Evolutionary conservation across 2,113 vertebrate genomes (phyloP).

Genomic region (Melanerpes formicivorus): DNA sequence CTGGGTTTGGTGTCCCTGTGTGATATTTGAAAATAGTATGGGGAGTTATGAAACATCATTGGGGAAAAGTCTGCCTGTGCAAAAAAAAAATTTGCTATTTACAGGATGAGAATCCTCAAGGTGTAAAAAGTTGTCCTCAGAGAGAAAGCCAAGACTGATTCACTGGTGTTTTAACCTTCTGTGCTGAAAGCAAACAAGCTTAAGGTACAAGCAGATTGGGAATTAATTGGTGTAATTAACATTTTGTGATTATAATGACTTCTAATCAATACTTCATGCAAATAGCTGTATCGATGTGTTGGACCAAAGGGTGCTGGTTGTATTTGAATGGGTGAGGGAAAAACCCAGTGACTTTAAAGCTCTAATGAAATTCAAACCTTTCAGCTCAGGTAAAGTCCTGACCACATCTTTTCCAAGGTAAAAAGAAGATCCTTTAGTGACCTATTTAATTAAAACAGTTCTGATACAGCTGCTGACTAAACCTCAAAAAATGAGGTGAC

Average conservation of each 20-base stretch:
- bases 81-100: not conserved
- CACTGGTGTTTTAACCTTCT: slow-evolving; percentile 92
- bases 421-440: slow-evolving; percentile 53
- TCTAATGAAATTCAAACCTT: slow-evolving; percentile 80
- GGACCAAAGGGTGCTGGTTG: slow-evolving; percentile 81
- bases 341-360: slow-evolving; percentile 56
- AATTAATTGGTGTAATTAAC: slow-evolving; percentile 99
- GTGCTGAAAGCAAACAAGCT: slow-evolving; percentile 82
- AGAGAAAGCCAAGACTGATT: slow-evolving; percentile 83
- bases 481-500: not conserved
- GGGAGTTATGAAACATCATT: not conserved
- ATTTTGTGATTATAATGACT: slow-evolving; percentile 96
- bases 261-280: slow-evolving; percentile 93
- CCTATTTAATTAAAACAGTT: slow-evolving; percentile 56
- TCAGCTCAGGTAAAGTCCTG: slow-evolving; percentile 77
- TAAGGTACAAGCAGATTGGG: slow-evolving; percentile 89
- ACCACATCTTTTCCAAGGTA: slow-evolving; percentile 70
- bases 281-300: slow-evolving; percentile 87
- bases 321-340: slow-evolving; percentile 80
- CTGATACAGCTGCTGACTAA: slow-evolving; percentile 37
- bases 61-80: not conserved
- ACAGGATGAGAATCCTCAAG: not conserved
- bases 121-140: slow-evolving; percentile 67
- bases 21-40: not conserved
- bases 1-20: not conserved